Evolutionary conservation across 1,140 invertebrate genomes (phyloP).

Genomic region (Drosophila pandora): DNA sequence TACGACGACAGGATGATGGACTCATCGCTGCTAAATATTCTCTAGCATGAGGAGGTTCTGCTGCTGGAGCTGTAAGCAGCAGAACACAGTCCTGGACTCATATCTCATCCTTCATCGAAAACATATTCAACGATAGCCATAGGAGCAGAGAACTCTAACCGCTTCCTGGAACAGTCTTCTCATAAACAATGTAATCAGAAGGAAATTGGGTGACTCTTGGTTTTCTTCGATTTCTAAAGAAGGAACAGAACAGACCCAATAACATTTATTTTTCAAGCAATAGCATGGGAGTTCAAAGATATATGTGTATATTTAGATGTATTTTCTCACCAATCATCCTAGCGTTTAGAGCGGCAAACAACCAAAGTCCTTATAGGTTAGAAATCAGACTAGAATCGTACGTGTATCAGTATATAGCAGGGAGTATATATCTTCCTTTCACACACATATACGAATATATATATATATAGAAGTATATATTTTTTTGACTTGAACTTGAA

Average conservation of each 20-base stretch:
- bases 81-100: constrained; percentile 54
- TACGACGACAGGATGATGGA: constrained; percentile 95
- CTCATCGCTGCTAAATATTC: constrained; percentile 84
- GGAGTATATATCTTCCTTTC: constrained; percentile 17
- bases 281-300: constrained; percentile 15
- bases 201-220: background rate
- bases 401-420: constrained; percentile 44
- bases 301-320: constrained; percentile 66
- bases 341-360: constrained; percentile 79
- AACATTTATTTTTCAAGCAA: constrained; percentile 48
- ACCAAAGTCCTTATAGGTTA: constrained; percentile 82
- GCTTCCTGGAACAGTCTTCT: constrained; percentile 46
- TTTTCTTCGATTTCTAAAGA: constrained; percentile 9
- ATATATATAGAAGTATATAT: constrained; percentile 28
- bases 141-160: constrained; percentile 35
- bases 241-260: background rate
- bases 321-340: constrained; percentile 82
- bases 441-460: constrained; percentile 41
- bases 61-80: constrained; percentile 79
- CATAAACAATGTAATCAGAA: background rate
- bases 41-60: constrained; percentile 84
- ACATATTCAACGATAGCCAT: constrained; percentile 78
- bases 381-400: constrained; percentile 44
- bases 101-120: constrained; percentile 62
- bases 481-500: constrained; percentile 63